Conservation (phyloP, 2,888 invertebrate genomes). For the Catocala sponsa region DNA sequence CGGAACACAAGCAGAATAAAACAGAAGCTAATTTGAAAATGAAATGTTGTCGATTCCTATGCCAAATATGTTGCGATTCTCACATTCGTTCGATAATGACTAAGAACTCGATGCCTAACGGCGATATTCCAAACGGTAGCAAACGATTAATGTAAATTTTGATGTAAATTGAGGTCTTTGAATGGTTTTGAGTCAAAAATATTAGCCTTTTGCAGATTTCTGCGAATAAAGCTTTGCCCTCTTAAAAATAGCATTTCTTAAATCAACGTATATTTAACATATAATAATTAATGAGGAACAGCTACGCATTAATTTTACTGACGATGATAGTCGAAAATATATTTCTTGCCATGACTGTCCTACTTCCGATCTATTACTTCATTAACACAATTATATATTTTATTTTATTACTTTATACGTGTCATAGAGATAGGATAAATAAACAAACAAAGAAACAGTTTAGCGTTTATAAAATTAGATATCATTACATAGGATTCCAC, state of each 20-base stretch:
- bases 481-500: too few species aligned
- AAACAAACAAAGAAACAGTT: too few species aligned
- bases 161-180: slow-evolving; percentile 30
- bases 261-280: too few species aligned
- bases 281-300: too few species aligned
- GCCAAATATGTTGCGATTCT: slow-evolving; percentile 32
- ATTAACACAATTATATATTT: too few species aligned
- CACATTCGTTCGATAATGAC: slow-evolving; percentile 37
- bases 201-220: slow-evolving; percentile 10
- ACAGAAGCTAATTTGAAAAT: slow-evolving; percentile 42
- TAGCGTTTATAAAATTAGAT: too few species aligned
- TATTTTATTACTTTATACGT: too few species aligned
- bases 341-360: too few species aligned
- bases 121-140: slow-evolving; percentile 44
- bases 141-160: slow-evolving; percentile 29
- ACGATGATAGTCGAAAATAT: too few species aligned
- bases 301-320: too few species aligned
- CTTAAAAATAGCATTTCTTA: not conserved
- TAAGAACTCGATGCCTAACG: slow-evolving; percentile 30
- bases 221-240: not conserved
- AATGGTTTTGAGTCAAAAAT: slow-evolving; percentile 13
- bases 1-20: slow-evolving; percentile 23
- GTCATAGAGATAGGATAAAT: too few species aligned
- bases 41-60: slow-evolving; percentile 30
- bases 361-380: too few species aligned